Percentiles rank a stretch among this genome's conserved stretches.
Conservation (phyloP, 1,140 invertebrate genomes). For the Elysia chlorotica region DNA sequence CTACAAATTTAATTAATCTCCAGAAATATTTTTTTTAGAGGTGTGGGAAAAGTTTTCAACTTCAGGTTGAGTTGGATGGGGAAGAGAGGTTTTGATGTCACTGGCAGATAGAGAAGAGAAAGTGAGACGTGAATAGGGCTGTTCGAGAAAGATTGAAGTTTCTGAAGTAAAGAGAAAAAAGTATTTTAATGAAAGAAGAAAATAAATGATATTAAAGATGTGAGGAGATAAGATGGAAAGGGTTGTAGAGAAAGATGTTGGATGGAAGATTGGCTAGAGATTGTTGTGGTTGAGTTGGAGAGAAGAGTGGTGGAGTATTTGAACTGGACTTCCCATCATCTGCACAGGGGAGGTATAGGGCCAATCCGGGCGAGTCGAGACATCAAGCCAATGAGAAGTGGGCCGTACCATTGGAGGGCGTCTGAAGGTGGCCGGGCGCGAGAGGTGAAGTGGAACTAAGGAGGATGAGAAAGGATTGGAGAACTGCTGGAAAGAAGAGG, state of each 20-base stretch:
- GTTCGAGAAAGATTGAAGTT: background rate
- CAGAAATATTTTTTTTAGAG: no score
- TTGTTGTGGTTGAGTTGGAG: background rate
- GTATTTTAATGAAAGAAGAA: no score
- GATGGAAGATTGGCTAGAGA: no score
- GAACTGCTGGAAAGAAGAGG: background rate
- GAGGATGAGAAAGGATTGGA: background rate
- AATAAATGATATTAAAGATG: no score
- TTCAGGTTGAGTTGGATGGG: no score
- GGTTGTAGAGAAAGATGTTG: background rate
- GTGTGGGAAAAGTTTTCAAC: no score
- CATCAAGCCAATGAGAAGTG: background rate
- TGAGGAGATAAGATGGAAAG: background rate
- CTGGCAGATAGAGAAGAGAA: background rate
- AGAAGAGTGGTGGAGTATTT: no score
- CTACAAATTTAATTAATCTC: no score
- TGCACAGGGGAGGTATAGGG: conserved; percentile 5
- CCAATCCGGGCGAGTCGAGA: background rate
- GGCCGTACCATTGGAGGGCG: conserved; percentile 1
- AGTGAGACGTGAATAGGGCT: background rate
- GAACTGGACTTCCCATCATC: no score
- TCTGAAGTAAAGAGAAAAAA: no score
- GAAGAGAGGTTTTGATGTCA: no score
- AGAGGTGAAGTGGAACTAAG: conserved; percentile 19
- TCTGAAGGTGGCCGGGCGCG: conserved; percentile 2